These are phyloP conservation scores for Paracanthobrama guichenoti DNA, from an alignment of 2,113 vertebrate genomes.

Conservation along the genomic window DNA sequence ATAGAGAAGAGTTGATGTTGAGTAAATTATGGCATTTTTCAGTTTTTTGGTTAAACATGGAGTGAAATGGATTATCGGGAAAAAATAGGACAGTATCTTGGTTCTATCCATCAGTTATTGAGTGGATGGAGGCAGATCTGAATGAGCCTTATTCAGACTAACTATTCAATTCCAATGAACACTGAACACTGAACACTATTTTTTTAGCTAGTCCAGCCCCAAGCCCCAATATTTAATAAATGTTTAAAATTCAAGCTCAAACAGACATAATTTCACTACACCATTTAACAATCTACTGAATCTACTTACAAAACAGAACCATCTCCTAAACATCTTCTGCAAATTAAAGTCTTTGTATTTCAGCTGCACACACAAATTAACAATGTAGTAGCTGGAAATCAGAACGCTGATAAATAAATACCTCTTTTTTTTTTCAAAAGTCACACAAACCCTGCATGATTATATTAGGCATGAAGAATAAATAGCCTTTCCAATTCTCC, in stretches of 20 bases:
- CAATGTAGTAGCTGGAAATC: not conserved
- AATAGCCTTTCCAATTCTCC: not conserved
- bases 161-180: too few species aligned
- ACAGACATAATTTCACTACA: not conserved
- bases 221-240: not conserved
- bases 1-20: too few species aligned
- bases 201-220: not conserved
- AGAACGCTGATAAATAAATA: not conserved
- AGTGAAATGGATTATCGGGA: too few species aligned
- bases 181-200: too few species aligned
- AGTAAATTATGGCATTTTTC: too few species aligned
- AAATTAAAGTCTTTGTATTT: not conserved
- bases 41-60: too few species aligned
- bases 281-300: not conserved
- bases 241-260: not conserved
- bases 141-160: too few species aligned
- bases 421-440: not conserved
- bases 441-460: slow-evolving; percentile 3
- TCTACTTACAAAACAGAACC: not conserved
- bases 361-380: not conserved
- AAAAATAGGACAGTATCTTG: too few species aligned
- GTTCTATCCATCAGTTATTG: too few species aligned
- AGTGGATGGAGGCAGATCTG: not conserved
- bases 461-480: not conserved
- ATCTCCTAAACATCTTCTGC: not conserved